Base-by-base conservation (phyloP, 2,888 invertebrate genomes). In the Drosophila niveifrons region DNA sequence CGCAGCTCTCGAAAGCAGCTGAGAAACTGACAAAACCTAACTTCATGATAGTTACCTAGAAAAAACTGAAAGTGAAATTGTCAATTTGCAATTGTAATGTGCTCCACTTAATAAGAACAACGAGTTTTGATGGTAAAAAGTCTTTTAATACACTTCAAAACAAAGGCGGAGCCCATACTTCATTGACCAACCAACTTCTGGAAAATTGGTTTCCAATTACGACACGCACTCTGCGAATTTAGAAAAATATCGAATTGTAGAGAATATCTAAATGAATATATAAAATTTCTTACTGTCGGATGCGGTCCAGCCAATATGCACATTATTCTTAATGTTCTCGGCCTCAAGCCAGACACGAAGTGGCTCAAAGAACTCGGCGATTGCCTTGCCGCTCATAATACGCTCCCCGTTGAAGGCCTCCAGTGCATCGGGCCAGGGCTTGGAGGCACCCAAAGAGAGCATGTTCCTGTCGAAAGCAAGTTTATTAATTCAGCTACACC, bases 391-490 rank as follows among this genome's bases (percentile, higher is more conserved):
- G 68, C 95, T 94, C 96, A 97, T 96, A 59, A 93, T 93, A 82
- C 96, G 92, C 88, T 95, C 94, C 0, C 97, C 97, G 0, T 96
- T 97, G 34, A 97, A 93, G 8, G 94, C 94, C 90, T 96, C 95
- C 94, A 98, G 94, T 65, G 96, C 97, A 80, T 97, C 97, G n/a
- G 95, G 95, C 96, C 97, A 97, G 1, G 96, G 95, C 78, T 94
- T 94, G 0, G 96, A 96, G 0, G 95, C 94, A 2, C 96, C 96
- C 94, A 96, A 92, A 72, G 94, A 94, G 34, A 96, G 92, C 95
- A 95, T 95, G 75, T 94, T 94, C 11, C 96, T 96, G 11, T 11
- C 10, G 3, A 1, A 3, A n/a, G 6, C 6, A 18, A n/a, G 11
- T 15, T 7, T 11, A 23, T 1, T 2, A 43, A 11, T 15, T 17